Conservation (phyloP, 1,140 invertebrate genomes). For the Neodiprion pinetum region DNA sequence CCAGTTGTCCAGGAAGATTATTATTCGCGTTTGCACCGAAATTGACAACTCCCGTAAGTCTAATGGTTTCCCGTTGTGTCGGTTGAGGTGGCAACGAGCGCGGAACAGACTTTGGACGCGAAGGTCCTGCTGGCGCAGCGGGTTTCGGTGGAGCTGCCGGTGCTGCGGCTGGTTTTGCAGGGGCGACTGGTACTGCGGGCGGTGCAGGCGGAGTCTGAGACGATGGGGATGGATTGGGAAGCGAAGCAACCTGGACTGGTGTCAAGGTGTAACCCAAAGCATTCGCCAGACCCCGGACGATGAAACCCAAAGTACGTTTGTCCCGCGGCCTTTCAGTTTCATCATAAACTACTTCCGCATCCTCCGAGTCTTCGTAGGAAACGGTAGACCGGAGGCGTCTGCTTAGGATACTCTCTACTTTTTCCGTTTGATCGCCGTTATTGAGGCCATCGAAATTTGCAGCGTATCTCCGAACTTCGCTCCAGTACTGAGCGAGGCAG, state of each 20-base stretch:
- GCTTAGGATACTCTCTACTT: background rate
- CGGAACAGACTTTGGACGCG: background rate
- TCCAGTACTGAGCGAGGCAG: background rate
- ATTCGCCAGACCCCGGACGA: constrained; percentile 51
- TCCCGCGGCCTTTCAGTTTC: constrained; percentile 36
- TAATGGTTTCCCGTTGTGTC: constrained; percentile 44
- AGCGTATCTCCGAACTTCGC: background rate
- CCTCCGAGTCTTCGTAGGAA: background rate
- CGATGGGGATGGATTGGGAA: constrained; percentile 40
- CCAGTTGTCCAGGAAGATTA: constrained; percentile 45
- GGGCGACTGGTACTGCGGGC: background rate
- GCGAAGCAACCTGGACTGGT: constrained; percentile 45
- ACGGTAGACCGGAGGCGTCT: background rate
- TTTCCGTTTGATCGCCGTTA: too few relatives aligned
- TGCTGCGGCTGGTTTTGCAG: constrained; percentile 5
- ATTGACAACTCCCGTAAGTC: constrained; percentile 56
- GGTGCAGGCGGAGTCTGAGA: background rate
- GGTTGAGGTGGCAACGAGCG: constrained; percentile 19
- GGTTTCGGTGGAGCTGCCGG: background rate
- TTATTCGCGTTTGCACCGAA: constrained; percentile 54
- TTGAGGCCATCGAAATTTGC: too few relatives aligned
- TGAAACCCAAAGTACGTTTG: constrained; percentile 53
- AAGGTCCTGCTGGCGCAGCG: constrained; percentile 3
- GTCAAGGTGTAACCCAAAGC: constrained; percentile 51
- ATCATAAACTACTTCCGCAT: background rate